These are phyloP conservation scores for Zeus faber DNA, from an alignment of 2,113 vertebrate genomes.

Conservation along the genomic window DNA sequence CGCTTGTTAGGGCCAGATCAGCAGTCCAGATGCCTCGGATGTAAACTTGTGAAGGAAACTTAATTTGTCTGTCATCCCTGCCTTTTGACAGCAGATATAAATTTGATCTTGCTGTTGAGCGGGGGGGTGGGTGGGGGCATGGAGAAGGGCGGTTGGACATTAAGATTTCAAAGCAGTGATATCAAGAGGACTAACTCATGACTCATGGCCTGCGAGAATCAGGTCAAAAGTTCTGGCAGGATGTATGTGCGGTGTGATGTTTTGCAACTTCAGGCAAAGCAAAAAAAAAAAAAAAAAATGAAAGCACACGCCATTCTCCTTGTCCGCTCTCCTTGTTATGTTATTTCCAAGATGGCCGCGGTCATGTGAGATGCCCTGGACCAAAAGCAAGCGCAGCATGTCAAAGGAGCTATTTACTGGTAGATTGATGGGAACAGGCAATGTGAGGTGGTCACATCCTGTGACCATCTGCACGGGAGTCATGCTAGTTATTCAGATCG, in stretches of 20 bases:
- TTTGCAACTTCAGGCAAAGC: constrained; percentile 7
- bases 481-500: constrained; percentile 60
- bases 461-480: constrained; percentile 57
- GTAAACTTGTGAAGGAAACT: constrained; percentile 88
- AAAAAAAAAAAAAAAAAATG: constrained; percentile 5
- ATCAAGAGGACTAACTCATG: constrained; percentile 70
- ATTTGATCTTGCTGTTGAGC: constrained; percentile 84
- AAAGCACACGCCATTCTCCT: constrained; percentile 5
- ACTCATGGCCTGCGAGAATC: constrained; percentile 53
- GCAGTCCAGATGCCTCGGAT: constrained; percentile 83
- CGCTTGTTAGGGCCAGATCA: constrained; percentile 87
- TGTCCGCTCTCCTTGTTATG: constrained; percentile 16
- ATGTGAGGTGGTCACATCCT: constrained; percentile 57
- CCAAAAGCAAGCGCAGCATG: constrained; percentile 40
- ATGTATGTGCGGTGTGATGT: constrained; percentile 29
- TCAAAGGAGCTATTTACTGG: constrained; percentile 63
- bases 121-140: constrained; percentile 70
- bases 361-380: constrained; percentile 55
- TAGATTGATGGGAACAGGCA: constrained; percentile 71
- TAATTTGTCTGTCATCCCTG: constrained; percentile 85
- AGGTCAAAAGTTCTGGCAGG: constrained; percentile 55
- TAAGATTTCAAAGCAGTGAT: constrained; percentile 73
- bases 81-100: constrained; percentile 89
- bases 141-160: constrained; percentile 62
- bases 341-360: constrained; percentile 53